Evolutionary conservation across 1,140 invertebrate species (phyloP).

Genomic region (Euglossa dilemma): DNA sequence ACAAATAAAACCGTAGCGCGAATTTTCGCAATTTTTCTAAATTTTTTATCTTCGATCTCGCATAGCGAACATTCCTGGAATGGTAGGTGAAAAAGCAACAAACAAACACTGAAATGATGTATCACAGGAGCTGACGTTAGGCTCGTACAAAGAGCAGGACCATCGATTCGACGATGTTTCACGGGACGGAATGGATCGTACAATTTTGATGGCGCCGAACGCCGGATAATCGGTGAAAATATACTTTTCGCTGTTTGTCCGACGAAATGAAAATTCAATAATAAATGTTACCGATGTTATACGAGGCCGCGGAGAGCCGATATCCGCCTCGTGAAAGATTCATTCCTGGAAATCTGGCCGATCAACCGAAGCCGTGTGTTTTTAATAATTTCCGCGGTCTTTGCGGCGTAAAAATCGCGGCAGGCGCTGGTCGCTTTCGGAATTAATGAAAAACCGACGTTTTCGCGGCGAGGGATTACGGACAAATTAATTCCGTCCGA

Average conservation of each 20-base stretch:
- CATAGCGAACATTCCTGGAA: neutral
- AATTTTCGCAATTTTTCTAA: no score
- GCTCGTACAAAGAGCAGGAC: neutral
- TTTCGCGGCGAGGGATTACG: neutral
- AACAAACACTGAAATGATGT: neutral
- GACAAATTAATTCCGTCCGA: neutral
- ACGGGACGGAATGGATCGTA: no score
- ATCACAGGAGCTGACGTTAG: no score
- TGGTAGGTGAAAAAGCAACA: neutral
- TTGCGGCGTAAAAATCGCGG: neutral
- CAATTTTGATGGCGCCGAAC: neutral
- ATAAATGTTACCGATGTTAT: neutral
- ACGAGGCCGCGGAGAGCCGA: neutral
- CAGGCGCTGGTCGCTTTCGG: no score
- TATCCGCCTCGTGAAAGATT: neutral
- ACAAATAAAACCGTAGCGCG: no score
- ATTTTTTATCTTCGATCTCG: neutral
- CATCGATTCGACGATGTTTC: neutral
- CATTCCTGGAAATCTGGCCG: slow-evolving; percentile 18
- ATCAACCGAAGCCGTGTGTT: neutral
- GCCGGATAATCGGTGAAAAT: neutral
- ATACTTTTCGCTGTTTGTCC: neutral
- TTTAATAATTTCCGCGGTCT: slow-evolving; percentile 4
- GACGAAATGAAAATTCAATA: slow-evolving; percentile 30
- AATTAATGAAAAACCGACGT: slow-evolving; percentile 16